Evolutionary conservation across 2,888 invertebrate species (phyloP), one percentile per base, ranked within the genome.

Genomic region (Pogonocherus hispidulus): DNA sequence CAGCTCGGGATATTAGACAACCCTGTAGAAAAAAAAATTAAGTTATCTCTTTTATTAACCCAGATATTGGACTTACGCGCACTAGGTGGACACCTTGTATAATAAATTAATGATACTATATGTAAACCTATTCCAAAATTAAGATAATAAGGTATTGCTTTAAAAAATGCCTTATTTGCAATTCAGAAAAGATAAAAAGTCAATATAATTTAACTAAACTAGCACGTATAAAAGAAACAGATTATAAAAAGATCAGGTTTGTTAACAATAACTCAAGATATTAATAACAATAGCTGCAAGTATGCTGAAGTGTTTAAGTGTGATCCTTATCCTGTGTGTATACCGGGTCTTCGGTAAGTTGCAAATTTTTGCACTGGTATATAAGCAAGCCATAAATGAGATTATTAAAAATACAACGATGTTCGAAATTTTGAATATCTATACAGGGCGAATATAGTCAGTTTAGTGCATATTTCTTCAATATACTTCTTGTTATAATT

Each of bases 151-250:
- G 14, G 11, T n/a, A 20, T 57, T 57, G 41, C 23, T 44, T 41
- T 41, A 23, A 44, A 41, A 23, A n/a, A 18, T 20, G 0, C n/a
- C 16, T 5, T 2, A 59, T 59, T 59, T 47, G 32, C 59, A 59
- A 59, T 59, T 59, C 59, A 47, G 8, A 44, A 11, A 3, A n/a
- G 47, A 47, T 59, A 47, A 49, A 47, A 19, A 59, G 0, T 23
- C 49, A 46, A 6, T n/a, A 4, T n/a, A 1, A 8, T 59, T n/a
- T 35, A 27, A n/a, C 2, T n/a, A 37, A 5, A 11, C 41, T 1
- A n/a, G 27, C 3, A 27, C 27, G 27, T 27, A 27, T 27, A 27
- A 5, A 27, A 27, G 8, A 41, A 16, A 5, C 41, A 9, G 11
- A 9, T 41, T 14, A 41, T 16, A 16, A 41, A 41, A 41, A n/a